Evolutionary conservation across 2,797 vertebrate genomes (phyloP), one percentile per base, ranked within the genome.

Genomic region (Sebastes diaconus): DNA sequence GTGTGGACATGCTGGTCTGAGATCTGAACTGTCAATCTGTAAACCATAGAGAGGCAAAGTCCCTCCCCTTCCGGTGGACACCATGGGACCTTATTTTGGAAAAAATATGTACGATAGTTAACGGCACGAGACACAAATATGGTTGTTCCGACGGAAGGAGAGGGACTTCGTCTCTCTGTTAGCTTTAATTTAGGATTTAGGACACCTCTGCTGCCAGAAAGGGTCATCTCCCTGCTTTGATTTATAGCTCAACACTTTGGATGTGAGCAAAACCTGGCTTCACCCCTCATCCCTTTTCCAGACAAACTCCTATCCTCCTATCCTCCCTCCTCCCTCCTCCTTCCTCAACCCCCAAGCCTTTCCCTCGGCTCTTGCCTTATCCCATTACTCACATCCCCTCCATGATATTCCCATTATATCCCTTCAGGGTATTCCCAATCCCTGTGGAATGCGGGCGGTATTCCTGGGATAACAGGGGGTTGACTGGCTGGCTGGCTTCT

Each of bases 391-490:
- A 87, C 72, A 90, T 79, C 80, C 70, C 83, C 77, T 87, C 84
- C 61, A 91, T 92, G 89, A 91, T 90, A 90, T 91, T 92, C 90
- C 89, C 82, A 93, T 92, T 90, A 92, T 89, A 84, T 90, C 80
- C 81, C 90, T 92, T 88, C 85, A 88, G 89, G 85, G 89, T 88
- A 91, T 93, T 91, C 81, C 60, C 85, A 89, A 85, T 91, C 91
- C 87, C 85, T 76, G 65, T 54, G 80, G 90, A 91, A 84, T 72
- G 82, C 73, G n/a, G 65, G 73, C 52, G 7, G 85, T 91, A 80
- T 92, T 91, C 87, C 90, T 78, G 58, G 86, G 90, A 87, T 92
- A 90, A 92, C 80, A 50, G 75, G 73, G 79, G 87, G 71, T 80
- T 77, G 84, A 79, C 84, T 90, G 67, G 59, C 75, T 90, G 79